Conservation (phyloP, 35 echinoderm and acorn worm genomes). For the Chiridota heheva region DNA sequence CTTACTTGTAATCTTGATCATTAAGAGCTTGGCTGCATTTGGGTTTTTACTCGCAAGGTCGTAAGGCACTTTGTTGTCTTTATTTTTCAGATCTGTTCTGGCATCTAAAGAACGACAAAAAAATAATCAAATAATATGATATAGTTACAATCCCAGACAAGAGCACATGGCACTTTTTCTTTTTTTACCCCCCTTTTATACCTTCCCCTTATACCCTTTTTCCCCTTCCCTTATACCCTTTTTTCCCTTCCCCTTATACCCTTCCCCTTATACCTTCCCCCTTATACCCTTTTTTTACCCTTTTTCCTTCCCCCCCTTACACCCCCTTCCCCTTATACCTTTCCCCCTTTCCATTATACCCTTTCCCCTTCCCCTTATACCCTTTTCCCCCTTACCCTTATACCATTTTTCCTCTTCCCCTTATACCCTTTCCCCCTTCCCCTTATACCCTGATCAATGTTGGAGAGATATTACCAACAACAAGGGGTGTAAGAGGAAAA, state of each 20-base stretch:
- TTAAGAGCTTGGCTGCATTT: constrained; percentile 60
- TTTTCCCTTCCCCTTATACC: background rate
- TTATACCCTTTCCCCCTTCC: too few species aligned
- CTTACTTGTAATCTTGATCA: constrained; percentile 78
- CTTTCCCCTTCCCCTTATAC: too few species aligned
- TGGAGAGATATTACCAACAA: too few species aligned
- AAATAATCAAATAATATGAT: background rate
- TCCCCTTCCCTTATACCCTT: background rate
- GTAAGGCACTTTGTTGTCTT: constrained; percentile 67
- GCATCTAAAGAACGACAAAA: constrained; percentile 43
- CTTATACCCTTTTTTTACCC: background rate
- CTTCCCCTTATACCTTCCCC: background rate
- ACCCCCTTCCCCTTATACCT: too few species aligned
- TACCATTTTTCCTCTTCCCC: too few species aligned
- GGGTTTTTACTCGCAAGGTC: constrained; percentile 81
- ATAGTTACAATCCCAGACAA: background rate
- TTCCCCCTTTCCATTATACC: too few species aligned
- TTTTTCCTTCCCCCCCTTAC: background rate
- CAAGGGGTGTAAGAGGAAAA: too few species aligned
- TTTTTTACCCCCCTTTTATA: background rate
- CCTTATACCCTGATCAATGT: too few species aligned
- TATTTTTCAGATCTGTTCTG: constrained; percentile 78
- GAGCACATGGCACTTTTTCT: background rate
- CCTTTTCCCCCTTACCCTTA: too few species aligned
- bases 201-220: background rate